Percentiles rank a stretch among this genome's conserved stretches.
These are phyloP conservation scores for Saturnia pavonia DNA, from an alignment of 2,888 invertebrate genomes.

Conservation along the genomic window DNA sequence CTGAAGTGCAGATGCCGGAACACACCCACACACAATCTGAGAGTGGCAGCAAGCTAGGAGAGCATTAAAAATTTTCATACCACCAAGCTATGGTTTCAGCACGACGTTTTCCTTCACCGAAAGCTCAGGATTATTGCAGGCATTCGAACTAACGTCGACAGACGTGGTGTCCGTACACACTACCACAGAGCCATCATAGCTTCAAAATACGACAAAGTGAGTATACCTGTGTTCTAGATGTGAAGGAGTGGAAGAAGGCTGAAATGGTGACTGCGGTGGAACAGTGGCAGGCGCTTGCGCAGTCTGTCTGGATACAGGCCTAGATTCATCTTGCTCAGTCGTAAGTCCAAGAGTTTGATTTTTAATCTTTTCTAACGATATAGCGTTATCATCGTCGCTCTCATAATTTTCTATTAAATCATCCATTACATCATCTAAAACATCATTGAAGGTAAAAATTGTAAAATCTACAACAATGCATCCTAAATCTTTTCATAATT, in stretches of 20 bases:
- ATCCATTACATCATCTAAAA: conserved; percentile 57
- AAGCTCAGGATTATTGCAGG: too few relatives aligned
- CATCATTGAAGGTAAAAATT: neutral
- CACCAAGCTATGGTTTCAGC: too few relatives aligned
- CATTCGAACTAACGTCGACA: too few relatives aligned
- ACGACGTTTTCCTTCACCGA: too few relatives aligned
- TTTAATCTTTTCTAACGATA: conserved; percentile 89
- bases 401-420: conserved; percentile 74
- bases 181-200: too few relatives aligned
- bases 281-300: conserved; percentile 62
- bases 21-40: too few relatives aligned
- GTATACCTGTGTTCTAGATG: conserved; percentile 89
- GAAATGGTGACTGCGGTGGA: conserved; percentile 91
- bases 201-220: neutral
- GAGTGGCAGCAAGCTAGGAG: too few relatives aligned
- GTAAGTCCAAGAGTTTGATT: conserved; percentile 79
- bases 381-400: conserved; percentile 87
- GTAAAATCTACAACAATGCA: neutral
- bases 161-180: too few relatives aligned
- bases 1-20: too few relatives aligned
- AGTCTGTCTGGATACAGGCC: conserved; percentile 50
- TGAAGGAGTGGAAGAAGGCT: conserved; percentile 93
- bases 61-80: too few relatives aligned
- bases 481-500: neutral
- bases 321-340: conserved; percentile 46